Evolutionary conservation across 30 jellyfish, hydroid and myxozoan species (phyloP).

Genomic region (Cassiopea xamachana): DNA sequence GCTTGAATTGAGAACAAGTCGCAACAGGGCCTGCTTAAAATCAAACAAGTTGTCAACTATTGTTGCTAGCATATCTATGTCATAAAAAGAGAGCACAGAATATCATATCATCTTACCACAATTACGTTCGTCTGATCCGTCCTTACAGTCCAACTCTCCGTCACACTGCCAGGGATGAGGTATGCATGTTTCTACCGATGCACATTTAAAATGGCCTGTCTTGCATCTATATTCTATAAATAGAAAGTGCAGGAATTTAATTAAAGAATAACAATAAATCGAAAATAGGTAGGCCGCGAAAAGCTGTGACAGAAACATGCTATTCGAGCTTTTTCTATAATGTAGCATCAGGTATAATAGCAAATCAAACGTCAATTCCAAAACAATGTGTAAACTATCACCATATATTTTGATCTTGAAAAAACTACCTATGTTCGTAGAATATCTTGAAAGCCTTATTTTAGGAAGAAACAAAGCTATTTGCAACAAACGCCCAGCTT

Average conservation of each 20-base stretch:
- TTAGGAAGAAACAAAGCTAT: too few species aligned
- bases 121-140: slow-evolving; percentile 51
- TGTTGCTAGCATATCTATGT: neutral
- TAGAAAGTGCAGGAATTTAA: neutral
- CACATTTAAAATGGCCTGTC: slow-evolving; percentile 59
- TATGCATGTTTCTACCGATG: slow-evolving; percentile 26
- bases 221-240: slow-evolving; percentile 28
- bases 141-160: slow-evolving; percentile 69
- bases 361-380: neutral
- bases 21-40: too few species aligned
- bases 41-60: neutral
- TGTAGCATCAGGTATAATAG: too few species aligned
- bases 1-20: too few species aligned
- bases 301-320: neutral
- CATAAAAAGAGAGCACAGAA: neutral
- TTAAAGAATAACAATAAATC: neutral
- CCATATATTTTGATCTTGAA: too few species aligned
- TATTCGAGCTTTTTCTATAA: too few species aligned
- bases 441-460: too few species aligned
- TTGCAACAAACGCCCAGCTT: too few species aligned
- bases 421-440: too few species aligned
- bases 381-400: neutral
- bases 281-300: neutral
- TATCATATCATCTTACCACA: slow-evolving; percentile 52
- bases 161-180: slow-evolving; percentile 73